Percentiles rank a stretch among this genome's conserved stretches.
These are phyloP conservation scores for Baronia brevicornis DNA, from an alignment of 2,888 invertebrate genomes.

Conservation along the genomic window DNA sequence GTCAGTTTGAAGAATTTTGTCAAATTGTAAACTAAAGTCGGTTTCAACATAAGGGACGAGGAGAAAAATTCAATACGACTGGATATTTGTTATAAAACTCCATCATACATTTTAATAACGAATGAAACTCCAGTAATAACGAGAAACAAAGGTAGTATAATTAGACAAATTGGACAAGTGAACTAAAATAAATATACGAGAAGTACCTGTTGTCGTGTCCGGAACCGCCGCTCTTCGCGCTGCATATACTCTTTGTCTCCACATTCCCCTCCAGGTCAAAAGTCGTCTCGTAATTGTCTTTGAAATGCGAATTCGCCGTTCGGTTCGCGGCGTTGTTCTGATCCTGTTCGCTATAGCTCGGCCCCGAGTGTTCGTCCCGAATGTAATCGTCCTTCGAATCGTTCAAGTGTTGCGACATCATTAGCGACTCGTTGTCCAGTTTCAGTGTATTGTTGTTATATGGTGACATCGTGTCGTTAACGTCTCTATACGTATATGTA, in stretches of 20 bases:
- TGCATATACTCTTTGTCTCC: conserved; percentile 92
- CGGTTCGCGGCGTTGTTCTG: conserved; percentile 42
- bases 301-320: conserved; percentile 63
- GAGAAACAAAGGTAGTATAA: too few species aligned
- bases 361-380: conserved; percentile 52
- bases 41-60: too few species aligned
- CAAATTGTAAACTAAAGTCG: too few species aligned
- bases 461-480: conserved; percentile 37
- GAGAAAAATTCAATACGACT: too few species aligned
- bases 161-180: too few species aligned
- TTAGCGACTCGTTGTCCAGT: conserved; percentile 64
- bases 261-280: conserved; percentile 95
- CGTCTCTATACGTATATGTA: conserved; percentile 73
- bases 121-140: too few species aligned
- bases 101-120: too few species aligned
- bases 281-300: conserved; percentile 88
- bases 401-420: conserved; percentile 56
- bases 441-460: conserved; percentile 70
- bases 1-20: too few species aligned
- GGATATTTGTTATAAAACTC: too few species aligned
- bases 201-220: conserved; percentile 89
- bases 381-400: conserved; percentile 60
- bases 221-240: conserved; percentile 85
- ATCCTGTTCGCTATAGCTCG: conserved; percentile 54
- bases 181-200: too few species aligned